A percentile compares a stretch with the other conserved stretches of the same genome.
Evolutionary conservation across 2,113 vertebrate genomes (phyloP).

Genomic region (Symphodus melops): DNA sequence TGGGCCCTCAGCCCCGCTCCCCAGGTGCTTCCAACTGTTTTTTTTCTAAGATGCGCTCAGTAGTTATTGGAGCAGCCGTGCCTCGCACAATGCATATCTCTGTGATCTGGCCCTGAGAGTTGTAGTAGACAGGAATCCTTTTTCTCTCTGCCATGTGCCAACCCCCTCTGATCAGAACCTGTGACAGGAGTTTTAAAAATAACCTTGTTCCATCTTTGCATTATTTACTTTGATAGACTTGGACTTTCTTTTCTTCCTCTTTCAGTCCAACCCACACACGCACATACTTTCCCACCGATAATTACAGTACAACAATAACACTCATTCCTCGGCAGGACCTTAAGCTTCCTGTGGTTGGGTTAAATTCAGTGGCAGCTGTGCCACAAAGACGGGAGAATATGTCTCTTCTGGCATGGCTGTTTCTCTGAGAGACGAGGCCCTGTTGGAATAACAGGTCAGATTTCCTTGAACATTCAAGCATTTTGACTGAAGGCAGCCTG

Average conservation of each 20-base stretch:
- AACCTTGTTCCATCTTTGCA: constrained; percentile 22
- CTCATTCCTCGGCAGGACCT: constrained; percentile 58
- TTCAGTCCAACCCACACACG: constrained; percentile 1
- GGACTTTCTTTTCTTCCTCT: not conserved
- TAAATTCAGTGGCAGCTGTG: constrained; percentile 52
- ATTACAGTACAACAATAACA: constrained; percentile 60
- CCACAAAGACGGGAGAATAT: constrained; percentile 52
- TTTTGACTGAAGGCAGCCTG: constrained; percentile 32
- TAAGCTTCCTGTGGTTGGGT: constrained; percentile 67
- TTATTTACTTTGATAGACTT: constrained; percentile 2
- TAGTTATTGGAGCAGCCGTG: too few species aligned
- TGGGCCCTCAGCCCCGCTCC: too few species aligned
- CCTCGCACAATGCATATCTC: too few species aligned
- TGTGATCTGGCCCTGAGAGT: not conserved
- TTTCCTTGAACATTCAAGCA: constrained; percentile 15
- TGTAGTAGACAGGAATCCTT: constrained; percentile 8
- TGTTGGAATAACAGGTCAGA: constrained; percentile 39
- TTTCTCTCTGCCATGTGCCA: constrained; percentile 5
- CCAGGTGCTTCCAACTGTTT: too few species aligned
- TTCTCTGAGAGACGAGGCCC: constrained; percentile 31
- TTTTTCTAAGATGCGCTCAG: too few species aligned
- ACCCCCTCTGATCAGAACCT: constrained; percentile 27
- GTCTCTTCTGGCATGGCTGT: constrained; percentile 43
- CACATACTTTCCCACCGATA: constrained; percentile 50
- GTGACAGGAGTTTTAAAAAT: constrained; percentile 35